phyloP scores from a whole-genome alignment of 2,797 vertebrate genomes.

The Oreochromis grahami region DNA sequence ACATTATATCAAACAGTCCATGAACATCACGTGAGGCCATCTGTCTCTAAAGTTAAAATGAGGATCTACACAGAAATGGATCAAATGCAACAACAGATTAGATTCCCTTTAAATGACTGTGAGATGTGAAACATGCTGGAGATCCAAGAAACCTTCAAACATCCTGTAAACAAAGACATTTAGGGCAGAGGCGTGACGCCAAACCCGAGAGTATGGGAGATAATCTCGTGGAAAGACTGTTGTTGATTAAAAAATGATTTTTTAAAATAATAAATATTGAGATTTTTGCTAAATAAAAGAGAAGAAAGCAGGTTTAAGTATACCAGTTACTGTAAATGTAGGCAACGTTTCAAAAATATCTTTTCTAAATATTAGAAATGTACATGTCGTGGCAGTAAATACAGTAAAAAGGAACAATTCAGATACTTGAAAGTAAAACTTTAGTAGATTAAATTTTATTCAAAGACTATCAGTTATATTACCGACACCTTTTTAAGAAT shows the following conservation, averaged over 20 bases:
- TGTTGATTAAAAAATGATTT: background rate
- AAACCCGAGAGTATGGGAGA: fast-evolving
- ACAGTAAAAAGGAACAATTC: background rate
- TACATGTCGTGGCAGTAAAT: no score
- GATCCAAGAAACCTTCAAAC: background rate
- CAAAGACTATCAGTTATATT: background rate
- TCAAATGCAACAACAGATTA: background rate
- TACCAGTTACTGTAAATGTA: background rate
- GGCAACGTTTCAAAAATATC: background rate
- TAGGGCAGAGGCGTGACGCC: background rate
- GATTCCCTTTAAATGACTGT: background rate
- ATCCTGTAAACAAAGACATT: background rate
- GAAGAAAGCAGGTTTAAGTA: background rate
- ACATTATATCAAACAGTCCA: background rate
- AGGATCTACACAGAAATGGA: background rate
- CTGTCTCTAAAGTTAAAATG: background rate
- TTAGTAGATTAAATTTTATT: background rate
- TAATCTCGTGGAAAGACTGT: background rate
- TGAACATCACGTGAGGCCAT: background rate
- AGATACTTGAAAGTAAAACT: background rate
- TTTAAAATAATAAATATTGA: fast-evolving
- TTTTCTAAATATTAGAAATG: background rate
- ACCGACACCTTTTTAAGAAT: background rate
- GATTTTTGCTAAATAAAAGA: background rate
- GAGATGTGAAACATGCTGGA: background rate